Base-by-base conservation (phyloP, 1,140 invertebrate species). In the Vanessa atalanta region DNA sequence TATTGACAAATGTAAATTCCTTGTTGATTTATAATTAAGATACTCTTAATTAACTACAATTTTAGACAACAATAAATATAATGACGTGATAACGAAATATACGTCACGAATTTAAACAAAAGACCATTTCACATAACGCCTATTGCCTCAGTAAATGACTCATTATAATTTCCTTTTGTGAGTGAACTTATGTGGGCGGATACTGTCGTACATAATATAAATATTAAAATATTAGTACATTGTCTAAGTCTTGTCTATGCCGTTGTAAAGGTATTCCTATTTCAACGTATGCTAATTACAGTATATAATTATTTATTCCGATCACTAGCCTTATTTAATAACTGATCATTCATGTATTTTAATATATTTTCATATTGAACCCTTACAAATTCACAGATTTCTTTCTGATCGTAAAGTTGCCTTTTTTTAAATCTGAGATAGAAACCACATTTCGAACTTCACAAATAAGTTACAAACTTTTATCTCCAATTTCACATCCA, bases 91-190 rank as follows among this genome's bases (percentile, higher is more conserved):
- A 57, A 20, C 53, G 31, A 60, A 14, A 37, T 31, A 8, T 61
- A 37, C 31, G 26, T 37, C 26, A 61, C 31, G 57, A 61, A 37
- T 61, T 61, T n/a, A 61, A 61, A 23, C 31, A 11, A 11, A 37
- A 57, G 20, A 5, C 15, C 31, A 61, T 37, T 61, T 37, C 57
- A 61, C 57, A 61, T 61, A 37, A 61, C 57, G 57, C 57, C 57
- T 31, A 61, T 14, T 61, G 57, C 57, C 55, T 61, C 57, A n/a
- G 57, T 43, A 60, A 74, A 74, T 74, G 72, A 74, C 23, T 74
- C 72, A 74, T 74, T 74, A 65, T 70, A 74, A 74, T 74, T 69
- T 74, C 72, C 72, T 53, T 65, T 74, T 74, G 72, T 74, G 61
- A 47, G 47, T 60, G 50, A 47, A 68, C 48, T 20, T 13, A 51